These are phyloP conservation scores for Diadegma fenestrale DNA, from an alignment of 2,888 invertebrate species.

Conservation along the genomic window DNA sequence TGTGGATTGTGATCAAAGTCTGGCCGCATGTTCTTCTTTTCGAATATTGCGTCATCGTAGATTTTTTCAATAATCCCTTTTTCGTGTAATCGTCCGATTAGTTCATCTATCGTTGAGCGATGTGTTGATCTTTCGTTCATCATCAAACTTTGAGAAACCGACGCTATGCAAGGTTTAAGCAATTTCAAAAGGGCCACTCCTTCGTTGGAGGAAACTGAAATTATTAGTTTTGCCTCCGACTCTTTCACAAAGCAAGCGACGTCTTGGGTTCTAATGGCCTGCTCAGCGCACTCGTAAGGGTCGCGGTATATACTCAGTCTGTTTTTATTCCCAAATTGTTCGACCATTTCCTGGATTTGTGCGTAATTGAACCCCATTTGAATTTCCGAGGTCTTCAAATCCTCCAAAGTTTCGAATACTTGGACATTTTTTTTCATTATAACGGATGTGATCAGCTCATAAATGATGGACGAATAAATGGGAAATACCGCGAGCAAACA, in stretches of 20 bases:
- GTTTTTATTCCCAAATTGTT: slow-evolving; percentile 15
- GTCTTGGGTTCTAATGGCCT: too few species aligned
- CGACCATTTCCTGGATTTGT: slow-evolving; percentile 11
- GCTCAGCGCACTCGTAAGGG: too few species aligned
- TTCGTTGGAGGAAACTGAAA: not conserved
- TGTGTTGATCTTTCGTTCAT: slow-evolving; percentile 24
- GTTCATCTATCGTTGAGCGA: slow-evolving; percentile 27
- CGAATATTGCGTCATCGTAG: too few species aligned
- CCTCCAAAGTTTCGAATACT: slow-evolving; percentile 47
- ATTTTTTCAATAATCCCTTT: slow-evolving; percentile 13
- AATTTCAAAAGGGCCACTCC: not conserved
- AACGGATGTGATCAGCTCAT: slow-evolving; percentile 58
- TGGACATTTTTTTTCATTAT: slow-evolving; percentile 22
- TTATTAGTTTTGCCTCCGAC: too few species aligned
- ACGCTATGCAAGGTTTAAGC: slow-evolving; percentile 54
- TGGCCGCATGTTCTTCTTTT: too few species aligned
- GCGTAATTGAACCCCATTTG: slow-evolving; percentile 14
- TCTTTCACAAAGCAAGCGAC: too few species aligned
- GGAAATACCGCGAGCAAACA: slow-evolving; percentile 56
- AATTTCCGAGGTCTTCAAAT: slow-evolving; percentile 63
- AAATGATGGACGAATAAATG: slow-evolving; percentile 47
- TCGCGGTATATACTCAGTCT: slow-evolving; percentile 6
- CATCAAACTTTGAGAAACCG: not conserved
- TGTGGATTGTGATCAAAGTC: not conserved
- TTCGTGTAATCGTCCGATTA: slow-evolving; percentile 17